phyloP scores from a whole-genome alignment of 1,140 invertebrate species.

The Cardiocondyla obscurior region DNA sequence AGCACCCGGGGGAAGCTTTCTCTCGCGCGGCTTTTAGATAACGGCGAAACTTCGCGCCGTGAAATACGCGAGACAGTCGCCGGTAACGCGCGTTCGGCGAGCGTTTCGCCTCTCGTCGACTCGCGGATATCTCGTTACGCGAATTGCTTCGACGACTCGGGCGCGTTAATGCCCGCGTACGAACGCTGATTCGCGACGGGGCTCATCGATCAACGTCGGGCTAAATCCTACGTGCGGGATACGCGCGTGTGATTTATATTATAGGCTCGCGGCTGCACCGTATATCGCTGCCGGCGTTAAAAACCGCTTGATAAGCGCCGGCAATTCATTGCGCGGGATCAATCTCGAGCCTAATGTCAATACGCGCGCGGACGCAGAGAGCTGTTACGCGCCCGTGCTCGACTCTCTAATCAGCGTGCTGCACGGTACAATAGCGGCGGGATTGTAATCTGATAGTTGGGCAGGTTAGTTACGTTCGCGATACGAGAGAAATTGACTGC shows the following conservation, averaged over 20 bases:
- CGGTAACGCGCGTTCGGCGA: not conserved
- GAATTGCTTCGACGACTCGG: constrained; percentile 55
- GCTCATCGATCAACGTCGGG: constrained; percentile 63
- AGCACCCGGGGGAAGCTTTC: not conserved
- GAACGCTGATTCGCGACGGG: constrained; percentile 28
- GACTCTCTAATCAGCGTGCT: not conserved
- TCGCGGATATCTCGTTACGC: constrained; percentile 59
- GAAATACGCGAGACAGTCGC: not conserved
- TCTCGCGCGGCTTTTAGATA: not conserved
- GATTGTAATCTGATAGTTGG: not conserved
- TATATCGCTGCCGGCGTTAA: not conserved
- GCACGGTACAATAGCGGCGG: not conserved
- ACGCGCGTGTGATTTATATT: constrained; percentile 55
- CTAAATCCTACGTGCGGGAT: constrained; percentile 38
- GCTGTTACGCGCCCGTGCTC: not conserved
- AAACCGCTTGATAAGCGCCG: constrained; percentile 22
- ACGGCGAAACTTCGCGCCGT: not conserved
- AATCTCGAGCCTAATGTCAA: constrained; percentile 15
- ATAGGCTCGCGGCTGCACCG: not conserved
- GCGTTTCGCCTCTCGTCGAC: not conserved
- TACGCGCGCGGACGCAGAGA: not conserved
- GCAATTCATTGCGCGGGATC: constrained; percentile 12
- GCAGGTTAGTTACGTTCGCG: not conserved
- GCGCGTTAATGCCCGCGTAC: constrained; percentile 57
- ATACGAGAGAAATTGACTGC: not conserved